These are phyloP conservation scores for Magallana ariakensis DNA, from an alignment of 1,140 invertebrate genomes.

Conservation along the genomic window DNA sequence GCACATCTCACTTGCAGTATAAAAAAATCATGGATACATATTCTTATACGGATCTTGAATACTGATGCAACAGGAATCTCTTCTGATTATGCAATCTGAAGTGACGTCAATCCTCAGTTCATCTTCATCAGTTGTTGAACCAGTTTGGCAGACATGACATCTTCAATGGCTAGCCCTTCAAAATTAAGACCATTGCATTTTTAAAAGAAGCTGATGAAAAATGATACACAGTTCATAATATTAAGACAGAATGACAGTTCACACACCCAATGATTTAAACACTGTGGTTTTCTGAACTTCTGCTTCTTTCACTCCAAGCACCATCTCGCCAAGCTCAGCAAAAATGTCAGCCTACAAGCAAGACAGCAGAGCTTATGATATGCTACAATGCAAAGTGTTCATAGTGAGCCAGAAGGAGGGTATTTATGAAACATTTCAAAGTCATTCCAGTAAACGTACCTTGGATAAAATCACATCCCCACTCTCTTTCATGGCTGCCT, in stretches of 20 bases:
- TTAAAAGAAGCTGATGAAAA: background rate
- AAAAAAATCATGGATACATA: no score
- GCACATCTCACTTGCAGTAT: no score
- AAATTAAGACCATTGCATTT: constrained; percentile 49
- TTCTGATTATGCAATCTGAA: no score
- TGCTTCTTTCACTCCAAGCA: constrained; percentile 69
- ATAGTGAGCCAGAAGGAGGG: no score
- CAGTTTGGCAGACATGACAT: constrained; percentile 80
- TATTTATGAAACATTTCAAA: no score
- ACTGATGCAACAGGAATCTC: no score
- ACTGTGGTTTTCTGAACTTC: constrained; percentile 72
- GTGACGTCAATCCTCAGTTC: no score
- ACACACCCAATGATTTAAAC: constrained; percentile 79
- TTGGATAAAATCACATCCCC: constrained; percentile 78
- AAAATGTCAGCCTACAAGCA: constrained; percentile 73
- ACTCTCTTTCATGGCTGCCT: constrained; percentile 76
- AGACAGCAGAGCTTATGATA: background rate
- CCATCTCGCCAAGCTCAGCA: constrained; percentile 79
- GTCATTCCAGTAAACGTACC: constrained; percentile 57
- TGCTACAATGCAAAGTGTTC: no score
- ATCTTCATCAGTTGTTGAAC: constrained; percentile 73
- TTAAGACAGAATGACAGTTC: no score
- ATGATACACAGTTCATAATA: no score
- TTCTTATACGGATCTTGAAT: no score
- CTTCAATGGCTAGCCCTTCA: constrained; percentile 82